Evolutionary conservation across 2,113 vertebrate species (phyloP), one percentile per base, ranked within the genome.

Genomic region (Crotophaga sulcirostris): DNA sequence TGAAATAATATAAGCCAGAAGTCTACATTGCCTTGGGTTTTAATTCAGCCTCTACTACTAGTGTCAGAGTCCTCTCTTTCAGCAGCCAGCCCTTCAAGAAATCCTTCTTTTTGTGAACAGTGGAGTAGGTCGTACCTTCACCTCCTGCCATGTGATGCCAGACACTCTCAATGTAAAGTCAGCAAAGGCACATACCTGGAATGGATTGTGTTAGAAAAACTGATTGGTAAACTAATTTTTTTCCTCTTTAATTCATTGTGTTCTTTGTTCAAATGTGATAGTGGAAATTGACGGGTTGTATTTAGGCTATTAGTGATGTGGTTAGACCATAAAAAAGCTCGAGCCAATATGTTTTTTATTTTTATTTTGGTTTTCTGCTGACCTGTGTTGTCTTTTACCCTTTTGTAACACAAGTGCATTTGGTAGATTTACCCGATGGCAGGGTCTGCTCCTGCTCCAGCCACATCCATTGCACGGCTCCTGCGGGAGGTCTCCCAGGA

Each of bases 331-430:
- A 63, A 55, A 62, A 52, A 83, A 26, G 24, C 2, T 0, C 49
- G 13, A 72, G 16, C 24, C 10, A 44, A 18, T 24, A 9, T 26
- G 16, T 4, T 89, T 82, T 70, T 69, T 56, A 6, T 47, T 79
- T 89, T 87, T 75, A 19, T 78, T 76, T 64, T 36, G 6, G 6
- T 86, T 92, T 90, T 42, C 45, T 69, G 11, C 21, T 34, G 58
- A 49, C 59, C 13, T 51, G 1, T 56, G 11, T 78, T 5, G n/a
- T 62, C 55, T 54, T 52, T 90, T 51, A 20, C 47, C 16, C 16
- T 34, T 40, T 29, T 29, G 28, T 72, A 77, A 31, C 11, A 23
- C 4, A 33, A 42, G 8, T 0, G 0, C 3, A 1, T 67, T 54
- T 66, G 49, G 63, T 21, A 62, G 70, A 20, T 90, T 79, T 76